phyloP scores from a whole-genome alignment of 2,113 vertebrate genomes.

The Sander vitreus region DNA sequence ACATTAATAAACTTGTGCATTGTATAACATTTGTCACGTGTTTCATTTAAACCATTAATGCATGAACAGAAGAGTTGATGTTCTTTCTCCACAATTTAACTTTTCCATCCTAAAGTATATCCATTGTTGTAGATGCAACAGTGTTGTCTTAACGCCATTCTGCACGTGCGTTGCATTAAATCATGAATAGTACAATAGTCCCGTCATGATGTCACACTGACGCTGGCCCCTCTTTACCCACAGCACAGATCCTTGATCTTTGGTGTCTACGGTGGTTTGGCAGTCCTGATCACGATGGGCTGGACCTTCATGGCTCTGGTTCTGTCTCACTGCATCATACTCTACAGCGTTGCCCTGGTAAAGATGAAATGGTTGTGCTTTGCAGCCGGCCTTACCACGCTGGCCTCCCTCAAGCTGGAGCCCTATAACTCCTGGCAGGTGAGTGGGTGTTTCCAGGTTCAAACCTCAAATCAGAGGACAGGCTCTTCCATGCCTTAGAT shows the following conservation, averaged over 20 bases:
- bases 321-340: constrained; percentile 91
- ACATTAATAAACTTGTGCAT: constrained; percentile 64
- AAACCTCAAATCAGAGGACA: too few species aligned
- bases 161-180: neutral
- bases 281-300: constrained; percentile 92
- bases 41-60: constrained; percentile 41
- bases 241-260: constrained; percentile 95
- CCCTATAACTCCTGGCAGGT: constrained; percentile 96
- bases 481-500: neutral
- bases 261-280: constrained; percentile 88
- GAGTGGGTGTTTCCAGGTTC: constrained; percentile 13
- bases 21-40: constrained; percentile 32
- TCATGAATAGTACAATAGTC: neutral
- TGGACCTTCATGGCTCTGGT: constrained; percentile 90
- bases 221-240: constrained; percentile 52
- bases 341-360: constrained; percentile 88
- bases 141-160: constrained; percentile 14
- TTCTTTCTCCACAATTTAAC: neutral
- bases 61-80: neutral
- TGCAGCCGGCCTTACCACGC: constrained; percentile 87
- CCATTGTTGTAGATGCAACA: neutral
- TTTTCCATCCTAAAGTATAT: neutral
- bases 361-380: constrained; percentile 95
- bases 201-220: constrained; percentile 8
- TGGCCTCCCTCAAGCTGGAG: constrained; percentile 96